Percentiles rank a stretch among this genome's conserved stretches.
phyloP scores from a whole-genome alignment of 2,113 vertebrate genomes.

The Etia nguti region DNA sequence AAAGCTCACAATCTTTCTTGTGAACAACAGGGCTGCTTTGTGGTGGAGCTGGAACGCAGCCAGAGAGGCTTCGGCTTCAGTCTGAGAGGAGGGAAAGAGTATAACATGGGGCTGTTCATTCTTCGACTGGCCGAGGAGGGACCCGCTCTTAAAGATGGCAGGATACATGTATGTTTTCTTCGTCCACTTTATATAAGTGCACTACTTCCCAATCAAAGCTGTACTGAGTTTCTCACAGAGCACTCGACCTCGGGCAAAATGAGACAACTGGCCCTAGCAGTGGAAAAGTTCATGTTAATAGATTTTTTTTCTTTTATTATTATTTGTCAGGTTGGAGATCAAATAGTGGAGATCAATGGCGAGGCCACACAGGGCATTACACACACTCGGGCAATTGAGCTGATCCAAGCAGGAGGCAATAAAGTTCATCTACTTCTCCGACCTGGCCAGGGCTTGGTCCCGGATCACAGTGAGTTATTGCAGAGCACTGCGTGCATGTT shows the following conservation, averaged over 20 bases:
- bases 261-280: neutral
- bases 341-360: slow-evolving; percentile 98
- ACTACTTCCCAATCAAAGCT: neutral
- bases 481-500: neutral
- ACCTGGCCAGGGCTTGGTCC: slow-evolving; percentile 89
- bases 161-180: slow-evolving; percentile 83
- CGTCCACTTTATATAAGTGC: neutral
- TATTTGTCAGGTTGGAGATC: slow-evolving; percentile 87
- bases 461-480: slow-evolving; percentile 85
- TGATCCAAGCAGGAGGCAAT: slow-evolving; percentile 93
- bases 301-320: neutral
- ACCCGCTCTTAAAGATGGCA: slow-evolving; percentile 86
- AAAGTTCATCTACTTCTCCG: slow-evolving; percentile 90
- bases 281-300: neutral
- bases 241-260: neutral
- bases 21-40: slow-evolving; percentile 79
- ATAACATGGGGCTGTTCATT: slow-evolving; percentile 98
- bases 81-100: slow-evolving; percentile 93
- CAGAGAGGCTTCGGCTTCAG: slow-evolving; percentile 94
- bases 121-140: slow-evolving; percentile 93
- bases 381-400: slow-evolving; percentile 94
- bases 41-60: slow-evolving; percentile 89
- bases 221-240: neutral
- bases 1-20: neutral
- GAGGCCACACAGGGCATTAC: slow-evolving; percentile 97